These are phyloP conservation scores for Parotia lawesii DNA, from an alignment of 2,113 vertebrate genomes.

Conservation along the genomic window DNA sequence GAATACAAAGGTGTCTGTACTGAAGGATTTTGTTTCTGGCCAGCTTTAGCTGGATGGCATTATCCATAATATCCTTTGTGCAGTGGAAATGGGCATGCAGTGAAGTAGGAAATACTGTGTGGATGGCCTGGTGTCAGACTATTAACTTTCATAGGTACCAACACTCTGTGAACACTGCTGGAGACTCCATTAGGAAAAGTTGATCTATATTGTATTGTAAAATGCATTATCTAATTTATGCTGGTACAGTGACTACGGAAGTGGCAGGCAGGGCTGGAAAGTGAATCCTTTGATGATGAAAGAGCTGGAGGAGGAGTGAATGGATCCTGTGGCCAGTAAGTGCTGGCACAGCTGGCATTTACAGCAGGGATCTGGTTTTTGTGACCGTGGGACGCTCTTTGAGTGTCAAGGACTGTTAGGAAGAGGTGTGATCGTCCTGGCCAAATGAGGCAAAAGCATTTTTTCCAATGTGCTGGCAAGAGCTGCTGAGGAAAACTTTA, in stretches of 20 bases:
- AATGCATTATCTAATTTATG: not conserved
- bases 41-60: not conserved
- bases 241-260: not conserved
- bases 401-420: not conserved
- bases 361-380: not conserved
- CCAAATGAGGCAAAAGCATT: not conserved
- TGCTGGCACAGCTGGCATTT: not conserved
- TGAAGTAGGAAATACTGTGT: not conserved
- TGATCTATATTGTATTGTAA: not conserved
- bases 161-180: not conserved
- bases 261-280: not conserved
- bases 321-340: not conserved
- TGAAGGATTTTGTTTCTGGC: not conserved
- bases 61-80: not conserved
- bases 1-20: not conserved
- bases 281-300: not conserved
- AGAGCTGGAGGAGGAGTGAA: not conserved
- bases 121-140: not conserved
- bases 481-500: not conserved
- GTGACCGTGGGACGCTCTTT: not conserved
- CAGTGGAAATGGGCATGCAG: not conserved
- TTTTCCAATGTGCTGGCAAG: not conserved
- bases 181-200: not conserved
- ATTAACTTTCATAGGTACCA: not conserved
- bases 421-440: not conserved